phyloP scores from a whole-genome alignment of 2,113 vertebrate genomes.

The Platichthys flesus region DNA sequence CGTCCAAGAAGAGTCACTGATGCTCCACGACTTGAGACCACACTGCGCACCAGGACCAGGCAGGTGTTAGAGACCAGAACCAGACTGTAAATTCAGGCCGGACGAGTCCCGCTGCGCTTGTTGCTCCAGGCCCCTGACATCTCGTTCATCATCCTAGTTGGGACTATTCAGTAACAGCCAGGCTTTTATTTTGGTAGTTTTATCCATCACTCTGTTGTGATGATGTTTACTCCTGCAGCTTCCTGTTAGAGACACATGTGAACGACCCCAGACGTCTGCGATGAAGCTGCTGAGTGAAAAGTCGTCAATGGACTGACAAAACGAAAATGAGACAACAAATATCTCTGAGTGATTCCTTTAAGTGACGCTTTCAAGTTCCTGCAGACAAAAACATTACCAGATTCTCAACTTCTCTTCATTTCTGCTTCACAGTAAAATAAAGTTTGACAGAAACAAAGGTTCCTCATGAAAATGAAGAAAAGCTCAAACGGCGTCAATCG shows the following conservation, averaged over 20 bases:
- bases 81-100: background rate
- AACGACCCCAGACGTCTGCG: background rate
- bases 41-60: too few species aligned
- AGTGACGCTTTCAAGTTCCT: background rate
- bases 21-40: background rate
- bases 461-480: too few species aligned
- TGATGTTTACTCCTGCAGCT: background rate
- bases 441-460: background rate
- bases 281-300: background rate
- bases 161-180: background rate
- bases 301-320: background rate
- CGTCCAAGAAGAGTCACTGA: conserved; percentile 89
- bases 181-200: conserved; percentile 38
- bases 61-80: background rate
- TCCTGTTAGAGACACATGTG: conserved; percentile 1
- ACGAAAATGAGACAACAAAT: too few species aligned
- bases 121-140: background rate
- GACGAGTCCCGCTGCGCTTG: background rate
- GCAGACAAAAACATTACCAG: background rate
- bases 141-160: background rate
- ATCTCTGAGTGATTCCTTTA: too few species aligned
- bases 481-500: background rate
- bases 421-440: background rate
- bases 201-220: background rate
- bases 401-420: background rate